A percentile compares a stretch with the other conserved stretches of the same genome.
These are phyloP conservation scores for Epirrita christyi DNA, from an alignment of 2,888 invertebrate species.

Conservation along the genomic window DNA sequence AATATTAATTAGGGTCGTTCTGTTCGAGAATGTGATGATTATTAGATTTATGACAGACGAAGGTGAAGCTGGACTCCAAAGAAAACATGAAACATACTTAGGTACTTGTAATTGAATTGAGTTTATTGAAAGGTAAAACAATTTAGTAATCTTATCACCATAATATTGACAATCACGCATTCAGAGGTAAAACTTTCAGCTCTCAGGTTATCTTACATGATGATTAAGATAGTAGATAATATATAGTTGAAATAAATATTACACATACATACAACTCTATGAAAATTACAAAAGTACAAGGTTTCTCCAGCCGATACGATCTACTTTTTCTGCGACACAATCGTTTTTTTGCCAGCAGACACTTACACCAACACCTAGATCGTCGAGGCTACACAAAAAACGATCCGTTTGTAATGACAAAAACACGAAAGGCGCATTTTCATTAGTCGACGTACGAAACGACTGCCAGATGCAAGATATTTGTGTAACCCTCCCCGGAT, in stretches of 20 bases:
- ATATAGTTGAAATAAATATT: too few relatives aligned
- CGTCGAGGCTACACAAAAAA: slow-evolving; percentile 36
- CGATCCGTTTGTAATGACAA: slow-evolving; percentile 21
- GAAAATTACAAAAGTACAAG: slow-evolving; percentile 44
- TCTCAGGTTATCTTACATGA: neutral
- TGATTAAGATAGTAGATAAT: too few relatives aligned
- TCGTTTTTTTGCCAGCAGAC: slow-evolving; percentile 46
- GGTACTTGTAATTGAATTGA: neutral
- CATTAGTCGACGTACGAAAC: too few relatives aligned
- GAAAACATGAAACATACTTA: slow-evolving; percentile 28
- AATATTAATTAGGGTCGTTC: slow-evolving; percentile 22
- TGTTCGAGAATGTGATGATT: slow-evolving; percentile 22
- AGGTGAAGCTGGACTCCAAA: slow-evolving; percentile 25
- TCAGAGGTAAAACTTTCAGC: neutral
- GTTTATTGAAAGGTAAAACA: neutral
- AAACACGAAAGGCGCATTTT: slow-evolving; percentile 14
- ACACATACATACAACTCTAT: neutral
- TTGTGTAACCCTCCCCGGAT: too few relatives aligned
- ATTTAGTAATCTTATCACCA: slow-evolving; percentile 1
- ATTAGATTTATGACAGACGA: slow-evolving; percentile 24
- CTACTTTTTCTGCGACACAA: slow-evolving; percentile 55
- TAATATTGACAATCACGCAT: slow-evolving; percentile 9
- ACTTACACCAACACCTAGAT: slow-evolving; percentile 46
- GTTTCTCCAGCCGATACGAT: slow-evolving; percentile 55
- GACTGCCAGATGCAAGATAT: too few relatives aligned